Evolutionary conservation across 2,888 invertebrate genomes (phyloP), one percentile per base, ranked within the genome.

Genomic region (Tridacna gigas): DNA sequence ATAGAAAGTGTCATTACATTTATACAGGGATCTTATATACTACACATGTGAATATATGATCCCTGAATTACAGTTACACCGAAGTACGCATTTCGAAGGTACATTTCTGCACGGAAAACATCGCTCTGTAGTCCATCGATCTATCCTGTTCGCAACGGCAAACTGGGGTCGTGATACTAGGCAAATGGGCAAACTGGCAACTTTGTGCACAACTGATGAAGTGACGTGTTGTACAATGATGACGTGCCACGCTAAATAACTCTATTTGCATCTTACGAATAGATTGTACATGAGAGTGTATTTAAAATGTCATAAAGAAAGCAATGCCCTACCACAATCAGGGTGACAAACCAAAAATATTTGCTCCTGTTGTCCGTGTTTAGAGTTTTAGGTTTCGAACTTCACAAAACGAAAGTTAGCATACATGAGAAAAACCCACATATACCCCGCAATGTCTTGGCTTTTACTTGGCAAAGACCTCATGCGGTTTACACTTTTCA

Each of bases 361-460:
- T 25, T 25, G 25, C 9, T 65, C 5, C 25, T n/a, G 22, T 13
- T 13, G 22, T 65, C 65, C 65, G 25, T 25, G 65, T 65, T 37
- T 37, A 37, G 3, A 37, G 37, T 2, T 4, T 65, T 13, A 25
- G 65, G n/a, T 25, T 12, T 25, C 2, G 22, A 2, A 65, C 18
- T n/a, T 20, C 25, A 13, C 3, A 25, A 65, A 65, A n/a, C 65
- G 25, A 65, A 65, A 65, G 65, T 65, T 20, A 3, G 25, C 18
- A n/a, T 65, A 65, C n/a, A 65, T 15, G 13, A n/a, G n/a, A 25
- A 25, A 65, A 22, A n/a, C 65, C 65, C 65, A 65, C 65, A 9
- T 65, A 65, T 20, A n/a, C 9, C 13, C 65, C 65, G 25, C 65
- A 65, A 65, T 25, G 65, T 65, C 25, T 65, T 25, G 65, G 65